A percentile compares a stretch with the other conserved stretches of the same genome.
Conservation (phyloP, 2,797 vertebrate genomes). For the Chelidonichthys spinosus region DNA sequence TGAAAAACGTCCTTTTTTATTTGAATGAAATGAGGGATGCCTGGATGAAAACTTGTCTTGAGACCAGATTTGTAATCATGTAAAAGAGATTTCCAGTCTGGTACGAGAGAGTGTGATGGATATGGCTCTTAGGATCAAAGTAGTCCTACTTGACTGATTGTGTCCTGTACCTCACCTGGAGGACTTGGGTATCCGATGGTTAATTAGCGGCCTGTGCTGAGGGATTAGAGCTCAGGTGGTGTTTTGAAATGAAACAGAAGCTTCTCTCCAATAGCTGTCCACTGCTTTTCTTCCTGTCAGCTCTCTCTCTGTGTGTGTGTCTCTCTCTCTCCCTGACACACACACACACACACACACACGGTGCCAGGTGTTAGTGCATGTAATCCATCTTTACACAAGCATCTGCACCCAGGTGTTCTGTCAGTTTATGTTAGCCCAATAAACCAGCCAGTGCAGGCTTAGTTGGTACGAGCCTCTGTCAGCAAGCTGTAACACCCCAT, state of each 20-base stretch:
- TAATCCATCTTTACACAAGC: conserved; percentile 77
- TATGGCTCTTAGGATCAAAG: neutral
- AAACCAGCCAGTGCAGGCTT: conserved; percentile 58
- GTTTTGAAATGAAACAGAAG: conserved; percentile 73
- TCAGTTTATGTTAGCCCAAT: conserved; percentile 74
- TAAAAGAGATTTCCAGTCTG: neutral
- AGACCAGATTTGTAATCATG: neutral
- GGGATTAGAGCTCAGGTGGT: conserved; percentile 75
- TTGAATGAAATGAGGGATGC: conserved; percentile 11
- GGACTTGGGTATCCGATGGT: conserved; percentile 44
- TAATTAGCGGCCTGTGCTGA: conserved; percentile 52
- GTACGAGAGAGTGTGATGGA: neutral
- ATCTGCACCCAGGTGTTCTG: conserved; percentile 79
- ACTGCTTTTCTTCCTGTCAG: conserved; percentile 10
- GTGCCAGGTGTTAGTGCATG: conserved; percentile 73
- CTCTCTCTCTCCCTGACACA: neutral
- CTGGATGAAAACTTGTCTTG: neutral
- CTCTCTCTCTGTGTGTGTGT: neutral
- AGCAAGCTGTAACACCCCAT: conserved; percentile 48
- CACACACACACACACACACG: conserved; percentile 23
- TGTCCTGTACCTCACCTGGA: conserved; percentile 25
- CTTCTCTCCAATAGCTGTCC: conserved; percentile 61
- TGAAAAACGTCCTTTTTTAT: conserved; percentile 25
- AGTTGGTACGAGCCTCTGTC: conserved; percentile 46
- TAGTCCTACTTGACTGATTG: conserved; percentile 36